Conservation (phyloP, 2,113 vertebrate species). For the Cisticola juncidis region DNA sequence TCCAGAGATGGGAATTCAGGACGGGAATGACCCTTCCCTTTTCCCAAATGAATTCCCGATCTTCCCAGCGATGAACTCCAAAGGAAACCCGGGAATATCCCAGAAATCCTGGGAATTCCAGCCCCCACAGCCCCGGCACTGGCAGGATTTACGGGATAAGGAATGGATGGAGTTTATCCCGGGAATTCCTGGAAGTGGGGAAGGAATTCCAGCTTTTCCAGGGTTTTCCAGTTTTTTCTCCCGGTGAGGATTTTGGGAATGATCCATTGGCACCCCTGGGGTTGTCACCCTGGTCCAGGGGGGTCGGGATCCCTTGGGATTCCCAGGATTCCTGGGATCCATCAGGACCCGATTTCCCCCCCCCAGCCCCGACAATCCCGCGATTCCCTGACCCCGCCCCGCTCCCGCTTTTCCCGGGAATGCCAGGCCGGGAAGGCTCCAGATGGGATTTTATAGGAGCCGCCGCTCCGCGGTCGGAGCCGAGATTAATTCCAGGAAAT, state of each 20-base stretch:
- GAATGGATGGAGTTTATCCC: neutral
- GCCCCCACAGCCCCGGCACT: neutral
- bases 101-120: neutral
- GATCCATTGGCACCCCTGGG: accelerated
- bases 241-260: accelerated
- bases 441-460: slow-evolving; percentile 84
- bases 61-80: neutral
- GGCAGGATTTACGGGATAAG: neutral
- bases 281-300: neutral
- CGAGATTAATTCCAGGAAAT: slow-evolving; percentile 88
- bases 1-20: neutral
- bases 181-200: neutral
- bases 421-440: slow-evolving; percentile 70
- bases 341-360: neutral
- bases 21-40: neutral
- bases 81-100: neutral
- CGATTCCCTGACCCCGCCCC: accelerated
- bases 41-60: neutral
- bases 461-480: slow-evolving; percentile 75
- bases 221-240: no score
- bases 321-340: neutral
- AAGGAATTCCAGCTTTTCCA: neutral
- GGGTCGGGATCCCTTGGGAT: accelerated
- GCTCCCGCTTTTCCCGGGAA: slow-evolving; percentile 42
- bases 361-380: neutral